Base-by-base conservation (phyloP, 2,797 vertebrate species). In the Antennarius maculatus region DNA sequence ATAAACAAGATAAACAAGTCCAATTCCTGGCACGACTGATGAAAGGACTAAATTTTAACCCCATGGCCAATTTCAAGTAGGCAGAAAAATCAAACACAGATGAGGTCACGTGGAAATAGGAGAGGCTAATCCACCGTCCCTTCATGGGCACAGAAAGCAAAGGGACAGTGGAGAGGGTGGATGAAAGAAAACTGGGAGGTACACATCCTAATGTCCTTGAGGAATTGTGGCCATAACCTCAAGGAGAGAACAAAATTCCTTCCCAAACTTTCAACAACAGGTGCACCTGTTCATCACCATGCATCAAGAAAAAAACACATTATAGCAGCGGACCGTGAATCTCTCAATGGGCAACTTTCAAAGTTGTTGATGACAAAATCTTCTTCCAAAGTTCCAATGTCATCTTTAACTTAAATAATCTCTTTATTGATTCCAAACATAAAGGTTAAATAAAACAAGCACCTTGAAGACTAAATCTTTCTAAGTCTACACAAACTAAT, bases 1-100 rank as follows among this genome's bases (percentile, higher is more conserved):
- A 93, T 92, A 92, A 93, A 92, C 89, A 90, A 92, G 89, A 93
- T 92, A 92, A 92, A 92, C 91, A 91, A 91, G 89, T 86, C 86
- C 88, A 86, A 91, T 92, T 93, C 86, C 88, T 92, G 88, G 88
- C 87, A 88, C 67, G 71, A 66, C 82, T 88, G 92, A 93, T 93
- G 92, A 94, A 93, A 93, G 92, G 75, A 76, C 78, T 76, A 79
- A 41, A 68, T 71, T 86, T 86, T 85, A 92, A 90, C 89, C 85
- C 87, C 79, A 82, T 87, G 84, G 90, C 88, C 85, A 91, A 85
- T 88, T 91, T 90, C 80, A 86, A 89, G 87, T 76, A 77, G 88
- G 82, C 83, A 91, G 67, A 79, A 84, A 90, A 90, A 92, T 92
- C 85, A 90, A 92, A 92, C 76, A 76, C 90, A 92, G 89, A 92